phyloP scores from a whole-genome alignment of 2,113 vertebrate genomes.

The Ondatra zibethicus region DNA sequence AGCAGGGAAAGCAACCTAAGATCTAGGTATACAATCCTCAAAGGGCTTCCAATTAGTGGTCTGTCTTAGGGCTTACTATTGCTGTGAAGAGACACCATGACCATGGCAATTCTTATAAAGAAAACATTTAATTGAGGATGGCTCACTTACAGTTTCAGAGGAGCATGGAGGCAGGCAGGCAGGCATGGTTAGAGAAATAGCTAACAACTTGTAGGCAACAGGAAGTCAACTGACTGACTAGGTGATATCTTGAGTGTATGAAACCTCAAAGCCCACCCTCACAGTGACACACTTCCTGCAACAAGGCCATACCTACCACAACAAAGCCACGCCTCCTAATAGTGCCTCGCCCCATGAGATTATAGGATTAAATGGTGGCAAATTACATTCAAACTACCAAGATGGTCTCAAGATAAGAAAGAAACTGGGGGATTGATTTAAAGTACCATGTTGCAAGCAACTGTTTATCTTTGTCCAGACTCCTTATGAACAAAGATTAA shows the following conservation, averaged over 20 bases:
- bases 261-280: not conserved
- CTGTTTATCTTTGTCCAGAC: not conserved
- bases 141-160: not conserved
- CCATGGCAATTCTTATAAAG: not conserved
- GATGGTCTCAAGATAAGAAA: not conserved
- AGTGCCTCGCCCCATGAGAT: not conserved
- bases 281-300: not conserved
- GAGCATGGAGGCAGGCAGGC: not conserved
- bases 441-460: not conserved
- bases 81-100: not conserved
- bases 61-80: not conserved
- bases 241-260: not conserved
- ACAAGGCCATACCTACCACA: not conserved
- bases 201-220: not conserved
- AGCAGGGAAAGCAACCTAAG: not conserved
- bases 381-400: not conserved
- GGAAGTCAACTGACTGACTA: not conserved
- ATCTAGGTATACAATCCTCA: not conserved
- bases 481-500: slow-evolving; percentile 14
- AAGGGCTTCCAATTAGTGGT: not conserved
- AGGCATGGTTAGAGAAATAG: not conserved
- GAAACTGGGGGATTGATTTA: not conserved
- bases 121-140: not conserved
- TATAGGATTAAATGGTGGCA: not conserved
- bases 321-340: not conserved